Evolutionary conservation across 2,113 vertebrate species (phyloP).

Genomic region (Corythoichthys haematopterus): DNA sequence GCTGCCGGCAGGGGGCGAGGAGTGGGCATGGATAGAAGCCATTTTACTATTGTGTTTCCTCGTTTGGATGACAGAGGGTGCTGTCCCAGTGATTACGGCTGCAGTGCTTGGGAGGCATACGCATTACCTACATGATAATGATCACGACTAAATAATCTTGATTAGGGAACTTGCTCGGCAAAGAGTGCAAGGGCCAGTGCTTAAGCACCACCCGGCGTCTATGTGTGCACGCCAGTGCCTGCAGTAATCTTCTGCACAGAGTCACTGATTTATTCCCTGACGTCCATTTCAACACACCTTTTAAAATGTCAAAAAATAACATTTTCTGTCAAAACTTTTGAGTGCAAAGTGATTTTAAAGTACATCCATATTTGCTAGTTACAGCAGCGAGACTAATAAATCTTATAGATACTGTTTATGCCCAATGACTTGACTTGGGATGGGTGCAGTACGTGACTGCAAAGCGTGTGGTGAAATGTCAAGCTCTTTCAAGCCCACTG

Average conservation of each 20-base stretch:
- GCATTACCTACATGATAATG: no score
- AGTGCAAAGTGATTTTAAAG: neutral
- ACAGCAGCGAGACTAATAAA: no score
- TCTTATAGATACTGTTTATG: neutral
- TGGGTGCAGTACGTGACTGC: conserved; percentile 30
- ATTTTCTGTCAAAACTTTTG: neutral
- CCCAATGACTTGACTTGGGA: conserved; percentile 15
- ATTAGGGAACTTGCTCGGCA: no score
- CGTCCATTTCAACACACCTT: neutral
- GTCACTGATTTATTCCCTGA: neutral
- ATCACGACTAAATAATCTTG: no score
- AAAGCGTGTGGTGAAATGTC: conserved; percentile 46
- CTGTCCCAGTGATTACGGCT: no score
- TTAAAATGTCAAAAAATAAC: neutral
- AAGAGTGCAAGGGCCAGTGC: no score
- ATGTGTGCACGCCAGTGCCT: neutral
- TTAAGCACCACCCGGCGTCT: no score
- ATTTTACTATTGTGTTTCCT: no score
- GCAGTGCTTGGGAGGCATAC: no score
- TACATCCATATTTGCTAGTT: neutral
- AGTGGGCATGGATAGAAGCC: no score
- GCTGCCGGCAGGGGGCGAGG: no score
- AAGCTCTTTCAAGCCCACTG: conserved; percentile 45
- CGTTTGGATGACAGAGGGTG: no score
- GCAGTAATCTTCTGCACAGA: neutral